Evolutionary conservation across 2,888 invertebrate species (phyloP), one percentile per base, ranked within the genome.

Genomic region (Stenoptilia bipunctidactyla): DNA sequence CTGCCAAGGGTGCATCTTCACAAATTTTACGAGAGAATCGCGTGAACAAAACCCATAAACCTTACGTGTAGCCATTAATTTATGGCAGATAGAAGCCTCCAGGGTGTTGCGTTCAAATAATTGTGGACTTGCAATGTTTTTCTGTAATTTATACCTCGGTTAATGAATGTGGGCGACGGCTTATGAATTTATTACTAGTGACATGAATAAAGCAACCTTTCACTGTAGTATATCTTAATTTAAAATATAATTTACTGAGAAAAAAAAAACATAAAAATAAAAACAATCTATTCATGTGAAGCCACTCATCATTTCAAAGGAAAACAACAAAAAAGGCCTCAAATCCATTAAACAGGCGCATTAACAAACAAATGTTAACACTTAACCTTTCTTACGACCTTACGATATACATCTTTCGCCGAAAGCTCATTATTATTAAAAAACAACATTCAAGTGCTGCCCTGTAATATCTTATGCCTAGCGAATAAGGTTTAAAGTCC

Each of bases 341-440:
- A 67, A 72, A 76, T 73, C 69, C 79, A 77, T 77, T 79, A 80
- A 65, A 74, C 67, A 64, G 66, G 66, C 64, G 68, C 75, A 77
- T 80, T 79, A 75, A 79, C 79, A 76, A 80, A 82, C 82, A 80
- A 80, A 80, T 80, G 80, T 80, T 80, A 75, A 80, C 82, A 80
- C 79, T 80, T 79, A 79, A 80, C 80, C 77, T 80, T 75, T 76
- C 76, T 77, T 74, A 72, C 62, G 59, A 60, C 53, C 60, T 58
- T 56, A 59, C 59, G 77, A 77, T 77, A 76, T 71, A 68, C 68
- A 80, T 77, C 79, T 75, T 64, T 69, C 60, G 68, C 65, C 68
- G 73, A 69, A 67, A 66, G 61, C 66, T 79, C 73, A 77, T 76
- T 79, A 79, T 74, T 69, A 69, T 63, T 51, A 49, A 48, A 56